Conservation (phyloP, 2,113 vertebrate species). For the Phocoena sinus region DNA sequence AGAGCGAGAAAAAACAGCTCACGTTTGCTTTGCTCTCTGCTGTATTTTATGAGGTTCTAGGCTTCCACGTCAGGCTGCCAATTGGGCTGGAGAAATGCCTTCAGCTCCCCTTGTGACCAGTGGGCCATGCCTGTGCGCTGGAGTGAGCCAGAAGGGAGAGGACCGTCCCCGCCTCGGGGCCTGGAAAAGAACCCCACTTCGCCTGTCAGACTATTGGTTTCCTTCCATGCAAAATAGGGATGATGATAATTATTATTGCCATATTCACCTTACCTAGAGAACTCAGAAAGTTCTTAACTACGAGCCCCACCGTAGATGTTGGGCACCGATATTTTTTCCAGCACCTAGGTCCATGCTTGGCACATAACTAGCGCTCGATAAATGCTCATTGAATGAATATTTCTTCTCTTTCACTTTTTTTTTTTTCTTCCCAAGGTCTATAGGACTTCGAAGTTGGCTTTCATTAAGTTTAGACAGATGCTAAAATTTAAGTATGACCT, state of each 20-base stretch:
- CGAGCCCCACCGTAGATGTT: background rate
- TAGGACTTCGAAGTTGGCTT: background rate
- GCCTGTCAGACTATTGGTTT: background rate
- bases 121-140: background rate
- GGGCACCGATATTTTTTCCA: background rate
- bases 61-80: background rate
- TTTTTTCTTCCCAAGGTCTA: background rate
- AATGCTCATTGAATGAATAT: background rate
- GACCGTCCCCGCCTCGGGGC: background rate
- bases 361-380: background rate
- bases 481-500: background rate
- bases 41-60: background rate
- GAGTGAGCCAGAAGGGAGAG: background rate
- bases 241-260: background rate
- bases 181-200: background rate
- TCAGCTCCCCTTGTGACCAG: background rate
- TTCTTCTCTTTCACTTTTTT: background rate
- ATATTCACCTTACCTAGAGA: background rate
- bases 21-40: constrained; percentile 29
- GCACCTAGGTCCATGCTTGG: background rate
- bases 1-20: constrained; percentile 60
- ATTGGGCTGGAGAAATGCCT: background rate
- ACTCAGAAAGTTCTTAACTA: background rate
- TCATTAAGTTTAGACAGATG: background rate
- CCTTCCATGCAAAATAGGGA: background rate